Evolutionary conservation across 2,888 invertebrate genomes (phyloP), one percentile per base, ranked within the genome.

Genomic region (Sphecodes monilicornis): DNA sequence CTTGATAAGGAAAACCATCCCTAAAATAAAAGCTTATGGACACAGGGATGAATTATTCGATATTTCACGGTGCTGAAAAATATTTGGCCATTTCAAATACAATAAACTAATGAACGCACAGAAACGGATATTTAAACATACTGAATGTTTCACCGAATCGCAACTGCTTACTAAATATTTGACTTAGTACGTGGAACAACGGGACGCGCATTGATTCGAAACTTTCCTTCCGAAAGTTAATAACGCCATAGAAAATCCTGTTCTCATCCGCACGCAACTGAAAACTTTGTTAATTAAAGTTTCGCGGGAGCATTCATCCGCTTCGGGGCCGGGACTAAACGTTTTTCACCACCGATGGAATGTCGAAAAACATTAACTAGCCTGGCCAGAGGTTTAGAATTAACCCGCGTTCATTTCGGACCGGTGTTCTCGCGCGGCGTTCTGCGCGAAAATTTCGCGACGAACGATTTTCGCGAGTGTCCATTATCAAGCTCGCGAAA

Each of bases 251-350:
- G 74, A 60, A 84, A 76, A 71, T 57, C 36, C 22, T 5, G 29
- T 60, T 64, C n/a, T n/a, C 57, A 13, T 6, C 54, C n/a, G 68
- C 70, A 54, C 68, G 76, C 71, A 43, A 84, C 69, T 13, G 50
- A 29, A 66, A 85, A 84, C 76, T 85, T 85, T 64, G 84, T 79
- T 85, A 79, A 84, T 85, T 85, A 84, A 85, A 85, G 69, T 85
- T 84, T n/a, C 54, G 16, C 10, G 26, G 32, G 50, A 64, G 73
- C 36, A 64, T 79, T 76, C 69, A 71, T 73, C 50, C 36, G 26
- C 36, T 57, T 39, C 39, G 50, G n/a, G 36, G 16, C 10, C 66
- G 13, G 32, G 13, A 57, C 32, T 41, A 72, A 68, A 64, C 50
- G 64, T 54, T 54, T 76, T 75, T 78, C 54, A 26, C 32, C 64